Percentiles rank a stretch among this genome's conserved stretches.
phyloP scores from a whole-genome alignment of 2,888 invertebrate genomes.

The Allygus modestus region DNA sequence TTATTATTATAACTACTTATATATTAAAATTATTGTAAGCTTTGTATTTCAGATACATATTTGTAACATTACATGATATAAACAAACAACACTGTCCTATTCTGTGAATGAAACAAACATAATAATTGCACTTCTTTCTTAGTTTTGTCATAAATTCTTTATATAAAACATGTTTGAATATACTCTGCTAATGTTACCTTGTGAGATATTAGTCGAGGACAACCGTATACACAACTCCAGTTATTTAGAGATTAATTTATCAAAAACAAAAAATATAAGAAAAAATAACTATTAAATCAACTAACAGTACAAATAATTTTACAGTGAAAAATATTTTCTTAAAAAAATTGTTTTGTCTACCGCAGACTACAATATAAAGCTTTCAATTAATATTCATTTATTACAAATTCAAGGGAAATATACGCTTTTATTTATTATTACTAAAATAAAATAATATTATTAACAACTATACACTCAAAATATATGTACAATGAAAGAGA shows the following conservation, averaged over 20 bases:
- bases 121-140: conserved; percentile 60
- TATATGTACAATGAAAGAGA: conserved; percentile 43
- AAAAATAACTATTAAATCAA: conserved; percentile 6
- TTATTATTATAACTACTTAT: neutral
- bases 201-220: conserved; percentile 5
- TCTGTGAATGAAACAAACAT: conserved; percentile 33
- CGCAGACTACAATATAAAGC: conserved; percentile 41
- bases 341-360: conserved; percentile 34
- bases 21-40: conserved; percentile 29
- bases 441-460: conserved; percentile 60
- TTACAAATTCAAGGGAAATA: conserved; percentile 41
- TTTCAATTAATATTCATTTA: conserved; percentile 48
- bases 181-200: conserved; percentile 28
- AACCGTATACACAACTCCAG: conserved; percentile 59
- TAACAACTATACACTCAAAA: conserved; percentile 59
- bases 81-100: conserved; percentile 32
- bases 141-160: conserved; percentile 39
- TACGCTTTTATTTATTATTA: conserved; percentile 39
- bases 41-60: conserved; percentile 46
- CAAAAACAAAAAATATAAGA: conserved; percentile 9
- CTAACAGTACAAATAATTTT: conserved; percentile 36
- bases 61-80: conserved; percentile 47
- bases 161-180: conserved; percentile 7
- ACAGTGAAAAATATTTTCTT: conserved; percentile 36
- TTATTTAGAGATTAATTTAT: conserved; percentile 1